A percentile compares a stretch with the other conserved stretches of the same genome.
Conservation (phyloP, 2,797 vertebrate species). For the Staurois parvus region DNA sequence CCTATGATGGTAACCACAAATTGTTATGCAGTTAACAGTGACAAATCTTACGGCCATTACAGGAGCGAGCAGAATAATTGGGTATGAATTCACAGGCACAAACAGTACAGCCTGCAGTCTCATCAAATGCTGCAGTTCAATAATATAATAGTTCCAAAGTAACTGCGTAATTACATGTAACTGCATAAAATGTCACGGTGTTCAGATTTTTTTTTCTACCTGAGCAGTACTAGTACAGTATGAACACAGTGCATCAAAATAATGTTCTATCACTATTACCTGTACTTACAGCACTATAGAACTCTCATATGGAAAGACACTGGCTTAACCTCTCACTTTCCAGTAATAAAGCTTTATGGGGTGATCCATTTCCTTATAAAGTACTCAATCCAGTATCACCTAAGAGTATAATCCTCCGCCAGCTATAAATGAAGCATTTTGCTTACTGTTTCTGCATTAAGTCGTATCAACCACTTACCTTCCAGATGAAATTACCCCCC, state of each 20-base stretch:
- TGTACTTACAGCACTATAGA: conserved; percentile 4
- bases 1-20: conserved; percentile 46
- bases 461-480: no score
- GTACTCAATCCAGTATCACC: no score
- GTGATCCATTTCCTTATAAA: no score
- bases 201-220: conserved; percentile 23
- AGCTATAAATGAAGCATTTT: no score
- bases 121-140: conserved; percentile 67
- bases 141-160: conserved; percentile 66
- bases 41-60: conserved; percentile 27
- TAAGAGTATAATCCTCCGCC: no score
- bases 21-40: conserved; percentile 16
- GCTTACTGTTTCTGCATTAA: no score
- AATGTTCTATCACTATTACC: conserved; percentile 2
- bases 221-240: conserved; percentile 4
- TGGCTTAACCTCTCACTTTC: no score
- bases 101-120: conserved; percentile 69
- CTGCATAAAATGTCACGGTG: conserved; percentile 75
- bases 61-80: conserved; percentile 9
- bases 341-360: no score
- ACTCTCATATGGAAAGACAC: background rate
- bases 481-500: no score
- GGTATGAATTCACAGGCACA: conserved; percentile 37
- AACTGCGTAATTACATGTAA: conserved; percentile 75
- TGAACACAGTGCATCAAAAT: conserved; percentile 9